Evolutionary conservation across 2,797 vertebrate genomes (phyloP), one percentile per base, ranked within the genome.

Genomic region (Setipinna tenuifilis): DNA sequence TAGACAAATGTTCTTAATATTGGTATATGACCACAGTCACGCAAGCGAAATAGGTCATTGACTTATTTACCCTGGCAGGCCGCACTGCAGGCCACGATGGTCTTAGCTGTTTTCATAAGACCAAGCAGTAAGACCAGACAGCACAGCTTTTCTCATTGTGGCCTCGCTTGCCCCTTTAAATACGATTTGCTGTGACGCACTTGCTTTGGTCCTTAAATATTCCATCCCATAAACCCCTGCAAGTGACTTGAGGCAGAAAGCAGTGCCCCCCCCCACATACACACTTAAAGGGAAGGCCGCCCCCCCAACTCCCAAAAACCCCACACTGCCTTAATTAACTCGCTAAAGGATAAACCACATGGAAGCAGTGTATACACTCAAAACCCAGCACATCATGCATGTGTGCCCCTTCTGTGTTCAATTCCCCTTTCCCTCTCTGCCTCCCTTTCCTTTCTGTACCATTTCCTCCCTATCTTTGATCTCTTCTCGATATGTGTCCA

Each of bases 361-460:
- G 57, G 48, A 44, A 44, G 71, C 71, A 17, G 68, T 35, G 68
- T 35, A 75, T 75, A 75, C 68, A 75, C 68, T 78, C 31, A 41
- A 31, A 78, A 35, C 71, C 71, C 71, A 78, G 71, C 71, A 78
- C 71, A 19, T 81, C 44, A n/a, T 12, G 88, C 65, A 88, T 21
- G 57, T 23, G 25, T 48, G 44, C 80, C 19, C 44, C 85, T 81
- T 81, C 65, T 28, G 68, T 59, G 44, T 81, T 86, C 50, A 16
- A 68, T 84, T 84, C 82, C 48, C n/a, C 90, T 84, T 14, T 81
- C 17, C 23, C 58, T 89, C 85, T 91, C 85, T 91, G 31, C 54
- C 80, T 89, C 65, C 87, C 82, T 86, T 84, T 75, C 68, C 16
- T 16, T 16, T 75, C 28, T 75, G 41, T 75, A 78, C 71, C 35